These are phyloP conservation scores for Cheilosia grossa DNA, from an alignment of 2,888 invertebrate species.

Conservation along the genomic window DNA sequence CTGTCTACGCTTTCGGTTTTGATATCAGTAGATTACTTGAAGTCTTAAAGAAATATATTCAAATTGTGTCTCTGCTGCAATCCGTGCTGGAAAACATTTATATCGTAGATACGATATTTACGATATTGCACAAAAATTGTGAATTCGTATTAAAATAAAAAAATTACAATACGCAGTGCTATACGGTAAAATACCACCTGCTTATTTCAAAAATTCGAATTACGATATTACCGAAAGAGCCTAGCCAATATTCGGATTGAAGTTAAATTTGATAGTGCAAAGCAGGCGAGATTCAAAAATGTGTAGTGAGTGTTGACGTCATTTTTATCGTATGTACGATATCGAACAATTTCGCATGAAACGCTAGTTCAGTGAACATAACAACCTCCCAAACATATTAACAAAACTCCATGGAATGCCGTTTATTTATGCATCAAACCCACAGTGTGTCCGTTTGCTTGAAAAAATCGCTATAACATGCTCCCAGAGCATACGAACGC, in stretches of 20 bases:
- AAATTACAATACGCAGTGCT: not conserved
- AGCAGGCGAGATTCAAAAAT: not conserved
- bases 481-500: slow-evolving; percentile 79
- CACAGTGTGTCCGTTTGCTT: slow-evolving; percentile 55
- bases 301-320: not conserved
- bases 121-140: slow-evolving; percentile 23
- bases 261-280: not conserved
- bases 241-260: too few species aligned
- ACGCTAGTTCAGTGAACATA: not conserved
- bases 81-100: not conserved
- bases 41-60: too few species aligned
- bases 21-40: too few species aligned
- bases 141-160: not conserved
- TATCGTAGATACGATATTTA: slow-evolving; percentile 67
- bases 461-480: slow-evolving; percentile 78
- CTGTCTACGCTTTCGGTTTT: too few species aligned
- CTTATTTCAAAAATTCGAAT: not conserved
- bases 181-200: not conserved
- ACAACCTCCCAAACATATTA: not conserved
- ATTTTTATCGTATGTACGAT: slow-evolving; percentile 9
- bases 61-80: not conserved
- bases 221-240: slow-evolving; percentile 19
- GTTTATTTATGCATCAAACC: slow-evolving; percentile 47
- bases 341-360: not conserved
- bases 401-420: slow-evolving; percentile 58